Base-by-base conservation (phyloP, 2,888 invertebrate species). In the Andrena minutula region DNA sequence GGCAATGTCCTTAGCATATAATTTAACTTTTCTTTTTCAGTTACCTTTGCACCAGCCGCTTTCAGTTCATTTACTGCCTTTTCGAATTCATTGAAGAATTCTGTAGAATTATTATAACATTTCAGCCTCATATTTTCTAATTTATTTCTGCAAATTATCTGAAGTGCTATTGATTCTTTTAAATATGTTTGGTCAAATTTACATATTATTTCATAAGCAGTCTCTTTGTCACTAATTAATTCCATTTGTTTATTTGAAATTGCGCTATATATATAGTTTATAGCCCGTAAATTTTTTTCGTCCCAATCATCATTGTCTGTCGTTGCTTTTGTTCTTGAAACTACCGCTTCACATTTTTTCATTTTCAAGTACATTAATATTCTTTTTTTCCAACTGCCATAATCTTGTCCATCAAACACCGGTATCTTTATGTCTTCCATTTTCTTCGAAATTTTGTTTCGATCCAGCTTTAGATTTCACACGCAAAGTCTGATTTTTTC, bases 321-420 rank as follows among this genome's bases (percentile, higher is more conserved):
- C 2, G 10, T 4, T 20, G 8, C 28, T 73, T 71, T 63, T 58
- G 30, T 7, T 58, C 73, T 68, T 26, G 10, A 41, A 30, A 60
- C 35, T 16, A 58, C 58, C 16, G 35, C 23, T 16, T 65, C 49
- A 49, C 79, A 79, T 28, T 70, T 74, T 35, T 23, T 79, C 74
- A 20, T 51, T 79, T 66, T 82, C 75, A 6, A 88, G 47, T 26
- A 82, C 64, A 82, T 69, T 16, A 68, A 8, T 1, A 87, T 80
- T 64, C 89, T 63, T 64, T 79, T 86, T 56, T 84, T 88, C 88
- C 89, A 87, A 12, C 70, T 82, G n/a, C 47, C 75, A 35, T 88
- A 88, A 30, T 89, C 83, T 41, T 60, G 28, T 56, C 88, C 86
- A 80, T 86, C 83, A 63, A 86, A 86, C 0, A 83, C 63, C 53